Conservation (phyloP, 1,140 invertebrate species). For the Parapsyche elsis region DNA sequence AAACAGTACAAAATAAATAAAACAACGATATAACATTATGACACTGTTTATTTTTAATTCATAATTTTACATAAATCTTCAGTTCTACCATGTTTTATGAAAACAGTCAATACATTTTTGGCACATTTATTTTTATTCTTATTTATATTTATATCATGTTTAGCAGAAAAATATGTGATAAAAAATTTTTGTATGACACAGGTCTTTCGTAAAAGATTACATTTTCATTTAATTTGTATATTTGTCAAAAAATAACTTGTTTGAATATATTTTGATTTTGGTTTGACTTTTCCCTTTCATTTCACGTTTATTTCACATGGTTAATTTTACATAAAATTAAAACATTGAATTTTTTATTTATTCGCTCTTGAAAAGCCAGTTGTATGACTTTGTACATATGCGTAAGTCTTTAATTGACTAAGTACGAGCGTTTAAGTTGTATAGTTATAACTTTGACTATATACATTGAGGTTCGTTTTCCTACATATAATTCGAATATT, state of each 20-base stretch:
- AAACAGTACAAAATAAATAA: constrained; percentile 32
- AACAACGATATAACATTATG: constrained; percentile 49
- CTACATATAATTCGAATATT: constrained; percentile 51
- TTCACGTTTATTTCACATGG: constrained; percentile 24
- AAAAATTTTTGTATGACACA: constrained; percentile 18
- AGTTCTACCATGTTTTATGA: constrained; percentile 66
- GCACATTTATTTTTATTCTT: constrained; percentile 66
- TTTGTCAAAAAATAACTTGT: neutral
- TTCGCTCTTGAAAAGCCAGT: neutral
- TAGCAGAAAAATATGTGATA: no score
- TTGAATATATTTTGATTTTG: neutral
- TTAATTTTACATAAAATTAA: constrained; percentile 27
- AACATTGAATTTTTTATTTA: neutral
- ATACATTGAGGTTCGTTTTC: constrained; percentile 61
- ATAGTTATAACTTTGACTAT: constrained; percentile 51
- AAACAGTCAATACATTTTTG: constrained; percentile 63
- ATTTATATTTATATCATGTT: neutral
- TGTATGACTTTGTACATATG: neutral
- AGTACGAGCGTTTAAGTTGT: neutral
- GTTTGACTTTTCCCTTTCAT: neutral
- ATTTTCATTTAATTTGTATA: neutral
- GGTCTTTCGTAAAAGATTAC: neutral
- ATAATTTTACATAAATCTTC: constrained; percentile 61
- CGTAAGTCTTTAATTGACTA: neutral
- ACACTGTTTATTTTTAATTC: constrained; percentile 56